Percentiles rank a stretch among this genome's conserved stretches.
phyloP scores from a whole-genome alignment of 2,888 invertebrate species.

The Carabus problematicus region DNA sequence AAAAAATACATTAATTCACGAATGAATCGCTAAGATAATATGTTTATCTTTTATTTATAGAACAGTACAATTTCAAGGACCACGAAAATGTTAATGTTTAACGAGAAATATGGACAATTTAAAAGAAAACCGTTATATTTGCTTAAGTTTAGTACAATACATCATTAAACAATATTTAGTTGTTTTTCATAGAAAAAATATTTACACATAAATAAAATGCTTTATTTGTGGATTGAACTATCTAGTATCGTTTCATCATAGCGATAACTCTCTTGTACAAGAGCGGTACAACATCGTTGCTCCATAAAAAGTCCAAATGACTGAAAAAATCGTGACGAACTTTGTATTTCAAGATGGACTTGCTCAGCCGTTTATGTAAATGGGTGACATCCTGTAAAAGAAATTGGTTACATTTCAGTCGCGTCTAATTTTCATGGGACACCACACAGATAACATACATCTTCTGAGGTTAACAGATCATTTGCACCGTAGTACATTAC shows the following conservation, averaged over 20 bases:
- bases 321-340: conserved; percentile 54
- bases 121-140: too few species aligned
- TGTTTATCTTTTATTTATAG: too few species aligned
- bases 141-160: too few species aligned
- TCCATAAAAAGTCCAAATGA: conserved; percentile 67
- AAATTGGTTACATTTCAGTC: neutral
- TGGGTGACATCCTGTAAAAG: conserved; percentile 3
- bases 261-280: conserved; percentile 45
- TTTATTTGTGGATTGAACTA: too few species aligned
- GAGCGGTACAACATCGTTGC: conserved; percentile 57
- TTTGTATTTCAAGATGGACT: conserved; percentile 2
- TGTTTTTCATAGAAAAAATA: too few species aligned
- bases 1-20: too few species aligned
- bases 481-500: conserved; percentile 27
- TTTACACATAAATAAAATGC: too few species aligned
- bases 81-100: too few species aligned
- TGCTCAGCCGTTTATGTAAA: neutral
- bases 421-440: neutral
- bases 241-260: conserved; percentile 32
- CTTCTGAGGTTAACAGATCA: conserved; percentile 22
- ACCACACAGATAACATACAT: conserved; percentile 1
- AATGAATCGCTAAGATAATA: too few species aligned
- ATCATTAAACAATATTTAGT: too few species aligned
- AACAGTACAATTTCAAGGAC: too few species aligned
- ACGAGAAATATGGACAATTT: too few species aligned